Conservation (phyloP, 1,140 invertebrate species). For the Diuraphis noxia region DNA sequence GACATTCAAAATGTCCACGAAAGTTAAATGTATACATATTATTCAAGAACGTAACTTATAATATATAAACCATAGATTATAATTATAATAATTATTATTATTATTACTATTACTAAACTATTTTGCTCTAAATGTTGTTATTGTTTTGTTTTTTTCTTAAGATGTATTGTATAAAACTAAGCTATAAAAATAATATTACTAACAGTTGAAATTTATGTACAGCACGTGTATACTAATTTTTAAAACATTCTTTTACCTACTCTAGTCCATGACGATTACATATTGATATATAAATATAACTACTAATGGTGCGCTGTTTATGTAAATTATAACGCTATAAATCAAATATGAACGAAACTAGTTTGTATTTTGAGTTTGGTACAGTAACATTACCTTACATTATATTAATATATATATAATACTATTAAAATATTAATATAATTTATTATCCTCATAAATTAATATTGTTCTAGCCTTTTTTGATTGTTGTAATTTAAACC, state of each 20-base stretch:
- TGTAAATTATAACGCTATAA: conserved; percentile 30
- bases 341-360: conserved; percentile 30
- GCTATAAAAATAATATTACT: conserved; percentile 45
- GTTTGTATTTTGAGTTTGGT: conserved; percentile 4
- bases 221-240: conserved; percentile 51
- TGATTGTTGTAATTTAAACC: conserved; percentile 2
- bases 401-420: conserved; percentile 5
- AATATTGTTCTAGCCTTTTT: conserved; percentile 34
- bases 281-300: conserved; percentile 15
- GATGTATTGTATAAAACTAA: conserved; percentile 29
- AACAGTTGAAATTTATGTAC: conserved; percentile 38
- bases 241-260: conserved; percentile 37
- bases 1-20: not conserved
- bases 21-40: not conserved
- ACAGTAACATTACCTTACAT: conserved; percentile 8
- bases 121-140: conserved; percentile 42
- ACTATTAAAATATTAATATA: conserved; percentile 21
- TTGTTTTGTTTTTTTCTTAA: not conserved
- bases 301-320: conserved; percentile 48
- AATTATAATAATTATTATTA: not conserved
- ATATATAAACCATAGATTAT: conserved; percentile 18
- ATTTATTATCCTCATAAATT: conserved; percentile 23
- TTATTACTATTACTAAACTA: conserved; percentile 18
- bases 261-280: conserved; percentile 21
- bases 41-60: not conserved